Evolutionary conservation across 2,888 invertebrate species (phyloP), one percentile per base, ranked within the genome.

Genomic region (Hermaeophaga mercurialis): DNA sequence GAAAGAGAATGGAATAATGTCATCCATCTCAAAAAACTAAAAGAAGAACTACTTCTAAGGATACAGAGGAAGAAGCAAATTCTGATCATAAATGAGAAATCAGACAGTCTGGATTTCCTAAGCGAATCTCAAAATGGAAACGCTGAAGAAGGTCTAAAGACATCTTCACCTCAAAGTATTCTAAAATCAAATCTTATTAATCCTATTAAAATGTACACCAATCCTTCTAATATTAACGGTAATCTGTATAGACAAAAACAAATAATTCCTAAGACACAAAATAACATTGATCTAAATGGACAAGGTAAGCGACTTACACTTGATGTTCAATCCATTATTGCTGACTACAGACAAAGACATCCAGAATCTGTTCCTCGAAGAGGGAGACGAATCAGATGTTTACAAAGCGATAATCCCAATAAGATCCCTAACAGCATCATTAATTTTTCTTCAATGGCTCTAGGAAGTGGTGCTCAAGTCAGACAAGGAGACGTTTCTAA

Each of bases 1-100:
- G 94, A 94, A 78, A 84, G 86, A 66, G 93, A 94, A 75, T 91
- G 91, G 89, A 91, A 93, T 73, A 88, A 89, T 57, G 86, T 94
- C 49, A 75, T 93, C 9, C 88, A 90, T 69, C 79, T 91, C 64
- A 90, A 90, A 73, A 91, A 91, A 74, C 82, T 92, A 2, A 93
- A 94, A 78, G 91, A 93, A 71, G 92, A 93, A 71, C 84, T 91
- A 15, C 79, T 89, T 45, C 78, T 89, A 5, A 80, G 92, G 63
- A 77, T 93, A 26, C 80, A 89, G 55, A 81, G 91, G 57, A 83
- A 85, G 66, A 85, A 86, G 67, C 87, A 89, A 67, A 81, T 88
- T 1, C 69, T 87, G 69, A 59, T 77, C 58, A 64, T 72, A 17
- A 68, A 55, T 46, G 71, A 68, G 12, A 66, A 67, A 54, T 64